Percentiles rank a stretch among this genome's conserved stretches.
phyloP scores from a whole-genome alignment of 2,888 invertebrate species.

The Spatulosminthurus flaviceps region DNA sequence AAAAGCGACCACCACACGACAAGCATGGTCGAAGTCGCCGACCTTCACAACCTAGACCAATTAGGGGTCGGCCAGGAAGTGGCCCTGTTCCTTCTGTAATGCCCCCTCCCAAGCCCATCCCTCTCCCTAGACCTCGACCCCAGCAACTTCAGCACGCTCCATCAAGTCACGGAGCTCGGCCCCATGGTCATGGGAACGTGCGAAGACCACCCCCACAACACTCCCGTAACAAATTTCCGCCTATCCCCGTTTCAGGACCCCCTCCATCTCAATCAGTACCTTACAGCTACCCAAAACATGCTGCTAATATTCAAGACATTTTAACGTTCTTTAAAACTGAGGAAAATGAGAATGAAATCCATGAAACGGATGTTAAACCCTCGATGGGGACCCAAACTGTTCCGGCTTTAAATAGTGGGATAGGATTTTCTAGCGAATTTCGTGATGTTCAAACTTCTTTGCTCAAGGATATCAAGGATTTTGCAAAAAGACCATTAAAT shows the following conservation, averaged over 20 bases:
- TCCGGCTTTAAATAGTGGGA: not conserved
- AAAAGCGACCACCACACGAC: constrained; percentile 1
- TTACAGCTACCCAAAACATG: constrained; percentile 62
- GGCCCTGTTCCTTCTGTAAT: constrained; percentile 44
- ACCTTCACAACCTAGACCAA: not conserved
- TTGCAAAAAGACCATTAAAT: constrained; percentile 58
- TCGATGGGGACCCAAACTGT: constrained; percentile 7
- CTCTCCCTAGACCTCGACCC: constrained; percentile 40
- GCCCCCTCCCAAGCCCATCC: constrained; percentile 39
- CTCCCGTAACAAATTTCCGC: not conserved
- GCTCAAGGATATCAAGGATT: constrained; percentile 62
- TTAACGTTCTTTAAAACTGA: constrained; percentile 60
- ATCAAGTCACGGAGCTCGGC: not conserved
- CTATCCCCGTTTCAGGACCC: not conserved
- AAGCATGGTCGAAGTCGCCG: not conserved
- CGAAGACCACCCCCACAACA: not conserved
- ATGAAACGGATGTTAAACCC: not conserved
- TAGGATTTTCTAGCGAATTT: constrained; percentile 60
- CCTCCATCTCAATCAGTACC: constrained; percentile 37
- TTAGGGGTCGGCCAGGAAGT: constrained; percentile 27
- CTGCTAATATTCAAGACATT: constrained; percentile 63
- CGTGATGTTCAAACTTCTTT: constrained; percentile 60
- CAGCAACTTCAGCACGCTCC: constrained; percentile 16
- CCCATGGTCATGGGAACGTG: not conserved
- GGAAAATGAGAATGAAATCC: constrained; percentile 52